Evolutionary conservation across 2,888 invertebrate genomes (phyloP), one percentile per base, ranked within the genome.

Genomic region (Lithodes maja): DNA sequence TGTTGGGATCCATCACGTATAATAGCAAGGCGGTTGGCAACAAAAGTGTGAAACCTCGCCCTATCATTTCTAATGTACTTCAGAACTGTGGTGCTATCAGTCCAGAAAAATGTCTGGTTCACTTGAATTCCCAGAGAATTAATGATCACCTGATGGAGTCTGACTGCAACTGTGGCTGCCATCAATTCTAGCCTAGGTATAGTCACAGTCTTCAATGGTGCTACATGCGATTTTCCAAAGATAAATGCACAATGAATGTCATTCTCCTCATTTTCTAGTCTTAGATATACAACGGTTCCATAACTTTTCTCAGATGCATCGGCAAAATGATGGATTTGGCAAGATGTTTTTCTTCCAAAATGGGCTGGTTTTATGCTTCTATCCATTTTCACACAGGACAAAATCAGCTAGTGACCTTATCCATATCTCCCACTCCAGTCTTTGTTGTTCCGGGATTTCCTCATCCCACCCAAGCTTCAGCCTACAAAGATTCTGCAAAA

Each of bases 251-350:
- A 81, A 61, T 54, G 17, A 1, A 81, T n/a, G 7, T 68, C 33
- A 61, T 54, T 15, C 2, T 50, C 54, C 17, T 33, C 49, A 68
- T 81, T 49, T 12, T 17, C 15, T 12, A 81, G 54, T 49, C 55
- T 55, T 15, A 81, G 33, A 81, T 81, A 81, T 81, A 55, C 33
- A n/a, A 53, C 81, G 7, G 49, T 49, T 2, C 81, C 54, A 54
- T 81, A 81, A 5, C 81, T n/a, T 15, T 54, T 54, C 54, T 81
- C 81, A 54, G 54, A 54, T 5, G 81, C 81, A 68, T 81, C 54
- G 15, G 54, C 53, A 54, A 81, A 81, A 81, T 81, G 53, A 81
- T 81, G 81, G 15, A 71, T 71, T 7, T 71, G 71, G n/a, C 71
- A 71, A n/a, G 71, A 12, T n/a, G 17, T 1, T 12, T 1, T 71